phyloP scores from a whole-genome alignment of 2,888 invertebrate genomes.

The Bruchidius siliquastri region DNA sequence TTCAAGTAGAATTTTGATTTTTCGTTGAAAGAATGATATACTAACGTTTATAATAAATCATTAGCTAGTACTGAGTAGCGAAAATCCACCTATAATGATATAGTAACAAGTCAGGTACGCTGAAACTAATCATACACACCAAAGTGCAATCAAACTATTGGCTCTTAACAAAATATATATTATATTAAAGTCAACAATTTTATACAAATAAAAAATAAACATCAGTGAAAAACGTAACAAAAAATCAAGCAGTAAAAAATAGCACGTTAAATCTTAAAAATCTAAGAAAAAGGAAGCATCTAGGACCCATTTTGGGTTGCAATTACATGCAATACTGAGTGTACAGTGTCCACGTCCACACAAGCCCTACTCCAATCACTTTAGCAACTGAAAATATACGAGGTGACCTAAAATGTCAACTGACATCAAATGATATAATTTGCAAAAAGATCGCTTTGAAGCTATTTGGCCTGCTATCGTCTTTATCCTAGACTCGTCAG shows the following conservation, averaged over 20 bases:
- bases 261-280: constrained; percentile 29
- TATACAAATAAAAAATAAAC: constrained; percentile 46
- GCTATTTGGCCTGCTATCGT: too few relatives aligned
- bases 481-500: too few relatives aligned
- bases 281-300: constrained; percentile 41
- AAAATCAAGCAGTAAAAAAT: constrained; percentile 38
- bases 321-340: constrained; percentile 39
- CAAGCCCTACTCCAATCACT: constrained; percentile 10
- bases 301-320: constrained; percentile 39
- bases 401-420: too few relatives aligned
- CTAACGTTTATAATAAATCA: constrained; percentile 24
- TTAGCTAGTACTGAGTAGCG: constrained; percentile 24
- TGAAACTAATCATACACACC: constrained; percentile 22
- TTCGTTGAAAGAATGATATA: constrained; percentile 33
- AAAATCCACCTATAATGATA: constrained; percentile 4
- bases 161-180: constrained; percentile 54
- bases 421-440: too few relatives aligned
- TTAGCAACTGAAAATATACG: not conserved
- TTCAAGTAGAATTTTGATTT: constrained; percentile 34
- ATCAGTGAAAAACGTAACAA: constrained; percentile 47
- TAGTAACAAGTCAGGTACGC: constrained; percentile 39
- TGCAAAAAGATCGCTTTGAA: too few relatives aligned
- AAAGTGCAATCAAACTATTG: constrained; percentile 36
- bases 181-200: constrained; percentile 54
- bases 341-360: constrained; percentile 26